Evolutionary conservation across 2,113 vertebrate species (phyloP).

Genomic region (Coryphaenoides rupestris): DNA sequence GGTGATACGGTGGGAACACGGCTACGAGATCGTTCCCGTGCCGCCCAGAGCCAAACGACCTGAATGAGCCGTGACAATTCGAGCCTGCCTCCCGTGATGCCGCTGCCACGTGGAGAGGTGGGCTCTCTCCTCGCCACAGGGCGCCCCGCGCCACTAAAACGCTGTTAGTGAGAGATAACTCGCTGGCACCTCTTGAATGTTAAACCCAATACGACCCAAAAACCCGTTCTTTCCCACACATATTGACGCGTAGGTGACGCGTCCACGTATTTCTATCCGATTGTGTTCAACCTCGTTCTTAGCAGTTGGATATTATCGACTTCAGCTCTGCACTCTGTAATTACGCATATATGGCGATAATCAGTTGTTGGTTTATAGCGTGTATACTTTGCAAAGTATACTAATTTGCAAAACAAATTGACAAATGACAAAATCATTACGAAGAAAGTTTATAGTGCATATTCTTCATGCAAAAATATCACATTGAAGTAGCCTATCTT

Average conservation of each 20-base stretch:
- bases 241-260: background rate
- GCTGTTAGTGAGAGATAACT: too few relatives aligned
- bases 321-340: too few relatives aligned
- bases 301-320: too few relatives aligned
- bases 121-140: background rate
- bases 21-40: background rate
- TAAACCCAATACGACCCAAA: background rate
- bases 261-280: background rate
- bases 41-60: background rate
- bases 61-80: background rate
- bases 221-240: background rate
- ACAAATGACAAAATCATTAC: too few relatives aligned
- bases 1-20: background rate
- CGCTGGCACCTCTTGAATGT: background rate
- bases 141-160: too few relatives aligned
- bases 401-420: too few relatives aligned
- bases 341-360: too few relatives aligned
- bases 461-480: too few relatives aligned
- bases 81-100: background rate
- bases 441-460: too few relatives aligned
- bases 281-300: background rate
- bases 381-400: too few relatives aligned
- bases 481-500: too few relatives aligned
- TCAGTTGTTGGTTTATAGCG: too few relatives aligned
- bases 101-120: background rate